Base-by-base conservation (phyloP, 2,797 vertebrate species). In the Eulemur mongoz region DNA sequence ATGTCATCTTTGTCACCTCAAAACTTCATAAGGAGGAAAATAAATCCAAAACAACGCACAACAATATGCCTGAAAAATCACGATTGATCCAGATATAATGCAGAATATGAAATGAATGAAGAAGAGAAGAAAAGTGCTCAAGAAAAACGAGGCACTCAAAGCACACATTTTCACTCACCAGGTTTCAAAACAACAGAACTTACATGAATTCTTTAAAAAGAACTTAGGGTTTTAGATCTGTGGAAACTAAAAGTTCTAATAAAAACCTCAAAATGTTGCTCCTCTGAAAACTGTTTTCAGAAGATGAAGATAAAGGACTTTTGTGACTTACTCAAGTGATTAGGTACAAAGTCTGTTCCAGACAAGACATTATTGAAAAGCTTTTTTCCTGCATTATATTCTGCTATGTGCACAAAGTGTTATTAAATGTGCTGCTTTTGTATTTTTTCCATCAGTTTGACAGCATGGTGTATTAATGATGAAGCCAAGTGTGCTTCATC, bases 361-460 rank as follows among this genome's bases (percentile, higher is more conserved):
- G 61, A 54, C 86, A 86, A 73, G 61, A 38, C 61, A 15, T n/a
- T 11, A 40, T 38, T 40, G n/a, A 63, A 48, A 73, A 45, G 18
- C 18, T 32, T 54, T 27, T 65, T 27, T 5, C 23, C 38, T 54
- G 30, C 63, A 32, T 48, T 17, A 48, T 27, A n/a, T 48, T 81
- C 78, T 65, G 69, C 63, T 25, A 0, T 38, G 22, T 18, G 22
- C 32, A 18, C n/a, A 6, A 27, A 87, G 65, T 65, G 27, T 45
- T 92, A 43, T 63, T 91, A 80, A 88, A 63, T 20, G 76, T 23
- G 45, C 45, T 59, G 4, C 80, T 90, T 83, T 18, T 43, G 70
- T 92, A 17, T 70, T 95, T 93, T 52, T 65, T 50, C 32, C 73
- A 87, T 32, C n/a, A 18, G 30, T 83, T 45, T 94, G 89, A 94